These are phyloP conservation scores for Aleiodes sp. DNA, from an alignment of 1,140 invertebrate species.

Conservation along the genomic window DNA sequence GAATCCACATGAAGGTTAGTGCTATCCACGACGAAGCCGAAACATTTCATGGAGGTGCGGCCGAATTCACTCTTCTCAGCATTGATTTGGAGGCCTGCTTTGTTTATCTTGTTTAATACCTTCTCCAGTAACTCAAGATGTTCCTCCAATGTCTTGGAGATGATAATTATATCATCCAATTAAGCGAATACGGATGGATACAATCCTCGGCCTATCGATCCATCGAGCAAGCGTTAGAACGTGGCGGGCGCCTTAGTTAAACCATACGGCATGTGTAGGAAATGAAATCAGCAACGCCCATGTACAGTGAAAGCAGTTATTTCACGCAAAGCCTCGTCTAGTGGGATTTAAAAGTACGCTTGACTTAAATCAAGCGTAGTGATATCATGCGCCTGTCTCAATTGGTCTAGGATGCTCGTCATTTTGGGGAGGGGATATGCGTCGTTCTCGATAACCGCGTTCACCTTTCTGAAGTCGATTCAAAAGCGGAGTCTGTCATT, in stretches of 20 bases:
- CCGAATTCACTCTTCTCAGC: constrained; percentile 49
- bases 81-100: constrained; percentile 37
- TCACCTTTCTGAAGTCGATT: no score
- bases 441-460: no score
- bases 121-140: constrained; percentile 43
- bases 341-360: no score
- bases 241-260: background rate
- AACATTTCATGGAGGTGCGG: background rate
- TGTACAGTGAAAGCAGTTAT: background rate
- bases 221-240: background rate
- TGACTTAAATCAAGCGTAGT: no score
- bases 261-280: background rate
- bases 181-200: constrained; percentile 44
- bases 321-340: background rate
- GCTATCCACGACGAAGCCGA: background rate
- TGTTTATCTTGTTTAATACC: constrained; percentile 26
- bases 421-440: no score
- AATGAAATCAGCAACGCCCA: background rate
- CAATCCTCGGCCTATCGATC: constrained; percentile 28
- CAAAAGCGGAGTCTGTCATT: background rate
- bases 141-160: constrained; percentile 45
- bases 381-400: no score
- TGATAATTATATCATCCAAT: constrained; percentile 50
- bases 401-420: no score
- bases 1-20: no score